Evolutionary conservation across 1,140 invertebrate genomes (phyloP).

Genomic region (Hyposmocoma kahamanoa): DNA sequence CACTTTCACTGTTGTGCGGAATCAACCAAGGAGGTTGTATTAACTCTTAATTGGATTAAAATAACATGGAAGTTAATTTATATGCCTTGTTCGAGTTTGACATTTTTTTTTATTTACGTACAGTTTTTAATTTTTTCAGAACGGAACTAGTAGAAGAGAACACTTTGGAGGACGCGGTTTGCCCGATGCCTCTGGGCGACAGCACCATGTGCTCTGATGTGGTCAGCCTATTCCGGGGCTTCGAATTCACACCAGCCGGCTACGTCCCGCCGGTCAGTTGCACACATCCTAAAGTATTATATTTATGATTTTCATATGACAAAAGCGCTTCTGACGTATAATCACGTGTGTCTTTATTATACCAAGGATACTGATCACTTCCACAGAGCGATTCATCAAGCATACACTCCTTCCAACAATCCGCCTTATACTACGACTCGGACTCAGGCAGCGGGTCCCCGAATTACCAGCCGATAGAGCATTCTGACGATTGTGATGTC

Average conservation of each 20-base stretch:
- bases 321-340: neutral
- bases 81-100: too few relatives aligned
- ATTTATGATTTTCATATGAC: too few relatives aligned
- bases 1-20: too few relatives aligned
- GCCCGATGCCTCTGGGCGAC: neutral
- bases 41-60: too few relatives aligned
- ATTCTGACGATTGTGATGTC: too few relatives aligned
- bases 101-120: neutral
- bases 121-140: slow-evolving; percentile 8
- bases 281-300: too few relatives aligned
- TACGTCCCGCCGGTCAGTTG: neutral
- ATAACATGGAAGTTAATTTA: too few relatives aligned
- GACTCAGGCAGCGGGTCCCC: slow-evolving; percentile 33
- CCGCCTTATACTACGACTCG: slow-evolving; percentile 34
- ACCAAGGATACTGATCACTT: neutral
- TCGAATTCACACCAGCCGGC: slow-evolving; percentile 11
- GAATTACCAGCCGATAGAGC: too few relatives aligned
- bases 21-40: too few relatives aligned
- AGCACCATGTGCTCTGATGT: slow-evolving; percentile 11
- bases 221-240: slow-evolving; percentile 13
- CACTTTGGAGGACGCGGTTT: slow-evolving; percentile 14
- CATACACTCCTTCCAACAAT: slow-evolving; percentile 29
- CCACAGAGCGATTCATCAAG: slow-evolving; percentile 49
- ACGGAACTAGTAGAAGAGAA: slow-evolving; percentile 14
- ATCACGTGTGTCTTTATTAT: neutral